phyloP scores from a whole-genome alignment of 2,888 invertebrate genomes.

The Ennomos fuscantarius region DNA sequence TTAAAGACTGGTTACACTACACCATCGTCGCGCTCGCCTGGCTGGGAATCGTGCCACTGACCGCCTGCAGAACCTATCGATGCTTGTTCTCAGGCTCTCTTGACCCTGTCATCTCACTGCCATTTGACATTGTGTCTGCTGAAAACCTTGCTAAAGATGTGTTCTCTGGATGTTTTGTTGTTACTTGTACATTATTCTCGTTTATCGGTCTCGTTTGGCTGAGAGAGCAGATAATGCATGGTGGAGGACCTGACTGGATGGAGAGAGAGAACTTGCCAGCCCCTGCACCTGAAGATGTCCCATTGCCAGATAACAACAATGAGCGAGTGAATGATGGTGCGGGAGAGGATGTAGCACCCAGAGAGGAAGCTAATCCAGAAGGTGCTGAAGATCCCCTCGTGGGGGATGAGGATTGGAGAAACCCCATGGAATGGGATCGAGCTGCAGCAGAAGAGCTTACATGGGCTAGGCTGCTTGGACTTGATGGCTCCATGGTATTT shows the following conservation, averaged over 20 bases:
- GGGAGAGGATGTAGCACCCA: constrained; percentile 60
- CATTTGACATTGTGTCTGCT: constrained; percentile 96
- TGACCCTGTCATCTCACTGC: constrained; percentile 93
- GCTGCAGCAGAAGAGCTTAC: constrained; percentile 99
- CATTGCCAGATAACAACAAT: constrained; percentile 80
- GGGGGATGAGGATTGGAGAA: constrained; percentile 96
- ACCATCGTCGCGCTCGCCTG: constrained; percentile 98
- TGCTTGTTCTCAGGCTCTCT: constrained; percentile 96
- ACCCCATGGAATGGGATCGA: constrained; percentile 99
- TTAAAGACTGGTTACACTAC: constrained; percentile 98
- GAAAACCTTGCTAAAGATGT: constrained; percentile 97
- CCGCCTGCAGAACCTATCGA: constrained; percentile 97
- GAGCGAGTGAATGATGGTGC: constrained; percentile 71
- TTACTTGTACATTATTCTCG: constrained; percentile 97
- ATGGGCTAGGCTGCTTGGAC: constrained; percentile 97
- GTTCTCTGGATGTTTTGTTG: constrained; percentile 98
- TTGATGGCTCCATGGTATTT: constrained; percentile 98
- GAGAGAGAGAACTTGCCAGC: constrained; percentile 88
- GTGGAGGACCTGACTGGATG: constrained; percentile 98
- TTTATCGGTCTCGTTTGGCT: constrained; percentile 99
- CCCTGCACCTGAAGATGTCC: constrained; percentile 77
- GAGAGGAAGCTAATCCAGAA: constrained; percentile 72
- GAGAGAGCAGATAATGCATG: constrained; percentile 98
- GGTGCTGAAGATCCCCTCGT: constrained; percentile 83
- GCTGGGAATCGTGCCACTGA: constrained; percentile 98